Base-by-base conservation (phyloP, 2,888 invertebrate genomes). In the Rhyacophila evoluta region DNA sequence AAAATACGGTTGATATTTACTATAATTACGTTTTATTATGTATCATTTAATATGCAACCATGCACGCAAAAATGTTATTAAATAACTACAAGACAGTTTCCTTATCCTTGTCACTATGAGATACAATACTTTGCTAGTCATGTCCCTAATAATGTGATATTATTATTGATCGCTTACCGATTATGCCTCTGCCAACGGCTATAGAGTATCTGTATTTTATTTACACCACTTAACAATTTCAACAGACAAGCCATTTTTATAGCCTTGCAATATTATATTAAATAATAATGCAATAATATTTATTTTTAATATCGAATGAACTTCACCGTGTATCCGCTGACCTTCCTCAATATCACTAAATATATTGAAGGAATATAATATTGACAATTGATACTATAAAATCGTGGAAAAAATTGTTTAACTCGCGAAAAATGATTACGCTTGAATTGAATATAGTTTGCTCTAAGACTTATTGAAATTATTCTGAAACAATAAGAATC, bases 261-360 rank as follows among this genome's bases (percentile, higher is more conserved):
- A 10, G 12, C 55, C 55, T 55, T 55, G 55, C 55, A 55, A 3
- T 55, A 55, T 55, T 8, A 55, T 55, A 55, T 55, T 55, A 55
- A 4, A 4, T 4, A 55, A 55, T 55, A 55, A 19, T 25, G 55
- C 55, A 19, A 55, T 55, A 8, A 19, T 55, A 55, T 55, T 55
- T 25, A 0, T 55, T 55, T 55, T 55, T 2, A 1, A 55, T 55
- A 55, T 55, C 25, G 8, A 55, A 25, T 55, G 55, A 55, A 19
- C 55, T 55, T 55, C 8, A 19, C 19, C 4, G 25, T 8, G 19
- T 55, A 55, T 55, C 55, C 55, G 55, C 10, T 55, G 55, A 19
- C 55, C 55, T 55, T 55, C 55, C 55, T 55, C 55, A 55, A 19
- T 8, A 19, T 55, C 55, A 55, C 6, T 4, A 8, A 55, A 25